These are phyloP conservation scores for Clitarchus hookeri DNA, from an alignment of 2,888 invertebrate genomes.

Conservation along the genomic window DNA sequence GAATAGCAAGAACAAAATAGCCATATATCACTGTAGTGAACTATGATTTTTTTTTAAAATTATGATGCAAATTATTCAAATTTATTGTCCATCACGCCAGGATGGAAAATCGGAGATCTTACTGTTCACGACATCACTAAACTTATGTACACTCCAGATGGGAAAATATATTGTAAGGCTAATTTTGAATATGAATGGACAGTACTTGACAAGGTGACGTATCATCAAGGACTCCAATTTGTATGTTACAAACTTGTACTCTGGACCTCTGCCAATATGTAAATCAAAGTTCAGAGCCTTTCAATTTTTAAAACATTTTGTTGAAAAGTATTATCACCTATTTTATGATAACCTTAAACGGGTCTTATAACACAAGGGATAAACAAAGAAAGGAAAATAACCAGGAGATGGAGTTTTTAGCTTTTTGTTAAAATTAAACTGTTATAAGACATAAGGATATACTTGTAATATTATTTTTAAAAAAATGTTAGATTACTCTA, in stretches of 20 bases:
- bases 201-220: background rate
- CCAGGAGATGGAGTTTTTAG: no score
- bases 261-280: constrained; percentile 17
- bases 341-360: background rate
- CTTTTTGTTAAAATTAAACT: no score
- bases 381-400: no score
- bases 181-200: background rate
- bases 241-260: background rate
- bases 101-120: constrained; percentile 17
- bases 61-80: constrained; percentile 25
- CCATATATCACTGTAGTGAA: constrained; percentile 36
- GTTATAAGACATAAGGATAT: no score
- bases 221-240: background rate
- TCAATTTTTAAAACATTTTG: background rate
- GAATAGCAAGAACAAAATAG: constrained; percentile 33
- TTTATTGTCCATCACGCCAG: constrained; percentile 1
- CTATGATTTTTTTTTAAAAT: constrained; percentile 31
- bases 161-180: constrained; percentile 8
- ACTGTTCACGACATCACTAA: constrained; percentile 15
- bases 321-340: background rate
- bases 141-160: constrained; percentile 20
- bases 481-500: no score
- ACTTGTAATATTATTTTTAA: no score
- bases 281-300: constrained; percentile 11
- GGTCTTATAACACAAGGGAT: no score